Evolutionary conservation across 2,888 invertebrate species (phyloP).

Genomic region (Mimumesa dahlbomi): DNA sequence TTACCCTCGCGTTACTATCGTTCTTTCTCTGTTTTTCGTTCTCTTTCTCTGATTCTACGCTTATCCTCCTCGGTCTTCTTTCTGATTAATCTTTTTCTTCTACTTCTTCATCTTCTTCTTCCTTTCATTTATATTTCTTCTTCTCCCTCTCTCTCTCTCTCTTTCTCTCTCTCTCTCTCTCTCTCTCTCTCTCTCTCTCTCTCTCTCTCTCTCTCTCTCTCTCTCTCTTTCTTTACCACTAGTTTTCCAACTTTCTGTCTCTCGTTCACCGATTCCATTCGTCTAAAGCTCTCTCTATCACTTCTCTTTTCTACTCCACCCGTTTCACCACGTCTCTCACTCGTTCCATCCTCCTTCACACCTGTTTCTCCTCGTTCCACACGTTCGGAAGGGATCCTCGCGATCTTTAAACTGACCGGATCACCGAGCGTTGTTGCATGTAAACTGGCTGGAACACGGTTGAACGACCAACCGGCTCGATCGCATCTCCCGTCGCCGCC

Average conservation of each 20-base stretch:
- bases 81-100: neutral
- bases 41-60: neutral
- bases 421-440: slow-evolving; percentile 45
- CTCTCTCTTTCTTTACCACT: slow-evolving; percentile 12
- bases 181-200: neutral
- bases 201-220: neutral
- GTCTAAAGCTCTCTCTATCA: neutral
- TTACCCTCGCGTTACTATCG: neutral
- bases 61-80: neutral
- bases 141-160: neutral
- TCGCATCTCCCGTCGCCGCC: slow-evolving; percentile 47
- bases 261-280: neutral
- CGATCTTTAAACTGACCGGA: slow-evolving; percentile 51
- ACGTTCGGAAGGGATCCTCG: slow-evolving; percentile 24
- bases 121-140: neutral
- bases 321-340: slow-evolving; percentile 1
- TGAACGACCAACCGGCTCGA: slow-evolving; percentile 54
- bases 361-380: neutral
- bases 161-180: neutral
- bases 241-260: slow-evolving; percentile 6
- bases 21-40: neutral
- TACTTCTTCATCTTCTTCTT: neutral
- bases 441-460: slow-evolving; percentile 50
- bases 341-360: neutral
- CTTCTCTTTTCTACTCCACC: neutral